Percentiles rank a stretch among this genome's conserved stretches.
phyloP scores from a whole-genome alignment of 1,140 invertebrate genomes.

The Varroa destructor region DNA sequence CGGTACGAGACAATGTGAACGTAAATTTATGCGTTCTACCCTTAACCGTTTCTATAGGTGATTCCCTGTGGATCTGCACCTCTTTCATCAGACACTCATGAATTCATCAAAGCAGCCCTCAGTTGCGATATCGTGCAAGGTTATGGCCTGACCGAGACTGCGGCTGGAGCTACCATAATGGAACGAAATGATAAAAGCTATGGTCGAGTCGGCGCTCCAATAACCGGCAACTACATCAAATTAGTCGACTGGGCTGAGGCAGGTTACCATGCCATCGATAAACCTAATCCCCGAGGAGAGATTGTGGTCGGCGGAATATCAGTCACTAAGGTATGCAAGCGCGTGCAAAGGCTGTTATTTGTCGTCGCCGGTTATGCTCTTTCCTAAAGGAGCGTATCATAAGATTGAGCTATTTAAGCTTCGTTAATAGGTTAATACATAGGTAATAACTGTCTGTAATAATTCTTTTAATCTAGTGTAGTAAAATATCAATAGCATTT shows the following conservation, averaged over 20 bases:
- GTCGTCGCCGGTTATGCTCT: too few relatives aligned
- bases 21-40: too few relatives aligned
- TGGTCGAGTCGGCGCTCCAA: conserved; percentile 20
- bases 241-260: conserved; percentile 33
- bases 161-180: conserved; percentile 69
- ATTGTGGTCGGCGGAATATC: conserved; percentile 47
- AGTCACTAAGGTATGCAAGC: conserved; percentile 48
- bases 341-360: conserved; percentile 59
- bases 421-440: too few relatives aligned
- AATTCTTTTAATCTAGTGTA: too few relatives aligned
- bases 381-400: too few relatives aligned
- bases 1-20: too few relatives aligned
- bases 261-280: conserved; percentile 45
- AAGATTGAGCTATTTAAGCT: too few relatives aligned
- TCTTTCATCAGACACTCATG: conserved; percentile 80
- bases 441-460: too few relatives aligned
- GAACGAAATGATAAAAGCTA: conserved; percentile 47
- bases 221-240: conserved; percentile 29
- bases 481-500: too few relatives aligned
- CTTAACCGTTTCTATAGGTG: conserved; percentile 46
- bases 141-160: conserved; percentile 92
- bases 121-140: conserved; percentile 80
- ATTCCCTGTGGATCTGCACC: conserved; percentile 73
- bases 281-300: conserved; percentile 50
- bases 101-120: conserved; percentile 81